These are phyloP conservation scores for Euglossa dilemma DNA, from an alignment of 1,140 invertebrate genomes.

Conservation along the genomic window DNA sequence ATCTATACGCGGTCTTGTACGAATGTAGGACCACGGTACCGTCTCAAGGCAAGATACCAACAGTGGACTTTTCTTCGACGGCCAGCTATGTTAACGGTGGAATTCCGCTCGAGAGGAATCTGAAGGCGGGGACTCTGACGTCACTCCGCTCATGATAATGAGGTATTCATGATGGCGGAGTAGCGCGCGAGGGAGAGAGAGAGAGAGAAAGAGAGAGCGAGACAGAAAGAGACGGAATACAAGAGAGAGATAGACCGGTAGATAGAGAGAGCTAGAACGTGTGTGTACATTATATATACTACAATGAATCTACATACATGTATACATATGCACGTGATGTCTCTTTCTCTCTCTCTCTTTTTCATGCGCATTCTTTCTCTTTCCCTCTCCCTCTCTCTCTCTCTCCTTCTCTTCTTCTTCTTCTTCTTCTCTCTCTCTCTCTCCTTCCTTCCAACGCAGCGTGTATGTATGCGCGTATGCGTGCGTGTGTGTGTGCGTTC, in stretches of 20 bases:
- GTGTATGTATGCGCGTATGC: neutral
- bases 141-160: constrained; percentile 89
- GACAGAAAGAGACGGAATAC: constrained; percentile 2
- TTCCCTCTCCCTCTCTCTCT: constrained; percentile 18
- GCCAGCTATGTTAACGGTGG: constrained; percentile 82
- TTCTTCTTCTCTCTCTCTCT: neutral
- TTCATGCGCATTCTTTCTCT: neutral
- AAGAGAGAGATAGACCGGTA: neutral
- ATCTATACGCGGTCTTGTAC: constrained; percentile 40
- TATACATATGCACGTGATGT: constrained; percentile 2
- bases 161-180: constrained; percentile 92
- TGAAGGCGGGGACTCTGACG: constrained; percentile 86
- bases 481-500: neutral
- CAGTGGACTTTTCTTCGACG: constrained; percentile 55
- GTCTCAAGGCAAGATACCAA: constrained; percentile 53
- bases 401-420: constrained; percentile 15
- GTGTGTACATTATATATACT: neutral
- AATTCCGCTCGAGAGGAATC: constrained; percentile 89
- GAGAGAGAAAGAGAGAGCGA: constrained; percentile 23
- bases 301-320: neutral
- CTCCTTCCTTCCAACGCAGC: neutral
- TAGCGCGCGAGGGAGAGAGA: constrained; percentile 72
- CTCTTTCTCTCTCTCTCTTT: constrained; percentile 18
- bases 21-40: constrained; percentile 50
- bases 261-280: neutral